Conservation (phyloP, 1,140 invertebrate genomes). For the Wasmannia auropunctata region DNA sequence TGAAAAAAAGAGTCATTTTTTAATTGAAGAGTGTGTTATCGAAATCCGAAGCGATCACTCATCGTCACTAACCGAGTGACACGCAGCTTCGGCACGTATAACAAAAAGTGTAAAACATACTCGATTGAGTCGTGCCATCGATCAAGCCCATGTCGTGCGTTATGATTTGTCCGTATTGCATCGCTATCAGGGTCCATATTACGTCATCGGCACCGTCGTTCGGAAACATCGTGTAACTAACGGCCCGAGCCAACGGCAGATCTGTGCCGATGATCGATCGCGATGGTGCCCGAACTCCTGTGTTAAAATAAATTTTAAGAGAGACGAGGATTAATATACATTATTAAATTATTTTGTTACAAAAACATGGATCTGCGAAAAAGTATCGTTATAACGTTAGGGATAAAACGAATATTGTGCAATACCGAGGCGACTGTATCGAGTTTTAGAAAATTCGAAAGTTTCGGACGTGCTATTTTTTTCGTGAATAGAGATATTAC, state of each 20-base stretch:
- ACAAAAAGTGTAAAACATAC: constrained; percentile 85
- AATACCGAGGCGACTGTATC: too few species aligned
- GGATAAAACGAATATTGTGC: not conserved
- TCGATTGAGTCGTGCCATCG: constrained; percentile 89
- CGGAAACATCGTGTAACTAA: constrained; percentile 90
- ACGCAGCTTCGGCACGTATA: not conserved
- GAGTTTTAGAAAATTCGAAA: too few species aligned
- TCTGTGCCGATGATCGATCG: constrained; percentile 86
- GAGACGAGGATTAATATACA: too few species aligned
- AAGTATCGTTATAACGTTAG: too few species aligned
- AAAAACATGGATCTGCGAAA: too few species aligned
- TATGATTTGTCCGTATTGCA: constrained; percentile 95
- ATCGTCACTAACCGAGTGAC: not conserved
- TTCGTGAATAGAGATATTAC: not conserved
- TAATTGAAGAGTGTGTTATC: not conserved
- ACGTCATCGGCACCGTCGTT: constrained; percentile 88
- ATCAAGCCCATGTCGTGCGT: constrained; percentile 94
- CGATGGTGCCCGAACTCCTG: constrained; percentile 89
- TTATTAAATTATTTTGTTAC: too few species aligned
- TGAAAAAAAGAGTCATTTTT: too few species aligned
- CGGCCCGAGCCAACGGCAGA: constrained; percentile 89
- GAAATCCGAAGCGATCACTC: not conserved
- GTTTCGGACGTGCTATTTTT: not conserved
- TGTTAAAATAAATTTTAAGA: too few species aligned
- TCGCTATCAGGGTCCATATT: constrained; percentile 90